phyloP scores from a whole-genome alignment of 2,888 invertebrate genomes.

The Gymnoscelis rufifasciata region DNA sequence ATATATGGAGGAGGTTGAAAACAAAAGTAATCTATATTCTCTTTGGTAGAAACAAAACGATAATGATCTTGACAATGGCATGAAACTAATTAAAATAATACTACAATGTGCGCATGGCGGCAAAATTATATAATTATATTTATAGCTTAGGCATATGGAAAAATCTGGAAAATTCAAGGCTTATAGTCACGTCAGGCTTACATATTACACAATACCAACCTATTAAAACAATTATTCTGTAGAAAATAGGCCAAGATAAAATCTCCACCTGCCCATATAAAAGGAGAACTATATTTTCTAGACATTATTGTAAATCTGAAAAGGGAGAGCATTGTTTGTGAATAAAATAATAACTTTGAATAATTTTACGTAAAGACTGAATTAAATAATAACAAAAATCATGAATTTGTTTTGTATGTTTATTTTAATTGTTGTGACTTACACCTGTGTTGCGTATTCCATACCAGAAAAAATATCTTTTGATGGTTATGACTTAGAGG shows the following conservation, averaged over 20 bases:
- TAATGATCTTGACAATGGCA: no score
- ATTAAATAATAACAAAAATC: background rate
- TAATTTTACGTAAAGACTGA: background rate
- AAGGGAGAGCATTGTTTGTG: background rate
- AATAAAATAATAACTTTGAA: background rate
- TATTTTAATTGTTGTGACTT: no score
- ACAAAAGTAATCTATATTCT: no score
- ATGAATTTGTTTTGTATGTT: background rate
- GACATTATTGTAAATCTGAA: background rate
- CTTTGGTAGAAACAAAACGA: no score
- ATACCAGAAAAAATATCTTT: no score
- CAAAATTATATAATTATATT: no score
- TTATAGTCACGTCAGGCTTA: background rate
- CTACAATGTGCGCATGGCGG: no score
- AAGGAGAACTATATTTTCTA: background rate
- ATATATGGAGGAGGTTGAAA: no score
- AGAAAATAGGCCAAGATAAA: slow-evolving; percentile 12
- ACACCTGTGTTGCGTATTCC: no score
- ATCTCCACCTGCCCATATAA: slow-evolving; percentile 16
- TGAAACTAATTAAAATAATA: no score
- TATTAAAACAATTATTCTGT: slow-evolving; percentile 17
- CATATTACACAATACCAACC: background rate
- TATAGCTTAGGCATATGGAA: background rate
- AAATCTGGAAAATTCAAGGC: background rate
- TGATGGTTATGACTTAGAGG: no score